These are phyloP conservation scores for Drosophila pseudoananassae DNA, from an alignment of 1,140 invertebrate genomes.

Conservation along the genomic window DNA sequence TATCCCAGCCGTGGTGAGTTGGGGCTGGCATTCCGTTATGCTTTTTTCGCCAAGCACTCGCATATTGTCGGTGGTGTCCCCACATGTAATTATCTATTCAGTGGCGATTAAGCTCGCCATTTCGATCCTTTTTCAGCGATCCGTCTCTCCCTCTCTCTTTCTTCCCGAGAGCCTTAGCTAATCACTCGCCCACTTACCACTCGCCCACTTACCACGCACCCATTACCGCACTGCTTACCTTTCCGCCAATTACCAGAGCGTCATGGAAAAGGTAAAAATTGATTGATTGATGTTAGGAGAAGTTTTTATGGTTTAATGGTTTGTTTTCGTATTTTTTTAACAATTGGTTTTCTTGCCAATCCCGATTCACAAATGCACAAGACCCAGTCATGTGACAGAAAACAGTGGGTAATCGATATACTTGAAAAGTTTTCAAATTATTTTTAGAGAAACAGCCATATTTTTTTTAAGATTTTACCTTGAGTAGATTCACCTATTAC, in stretches of 20 bases:
- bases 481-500: no score
- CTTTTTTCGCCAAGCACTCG: background rate
- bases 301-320: background rate
- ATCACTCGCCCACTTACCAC: background rate
- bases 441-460: no score
- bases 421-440: background rate
- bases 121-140: background rate
- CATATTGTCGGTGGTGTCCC: background rate
- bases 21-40: conserved; percentile 20
- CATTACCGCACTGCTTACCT: background rate
- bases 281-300: conserved; percentile 1
- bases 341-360: background rate
- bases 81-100: conserved; percentile 1
- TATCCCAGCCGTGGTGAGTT: conserved; percentile 34
- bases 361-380: background rate
- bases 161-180: background rate
- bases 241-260: background rate
- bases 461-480: no score
- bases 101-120: background rate
- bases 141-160: background rate
- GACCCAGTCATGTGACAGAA: conserved; percentile 3
- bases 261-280: background rate
- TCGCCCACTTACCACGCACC: background rate
- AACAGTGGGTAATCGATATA: background rate
- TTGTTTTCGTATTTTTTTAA: conserved; percentile 2